These are phyloP conservation scores for Lycodopsis pacificus DNA, from an alignment of 2,797 vertebrate species.

Conservation along the genomic window DNA sequence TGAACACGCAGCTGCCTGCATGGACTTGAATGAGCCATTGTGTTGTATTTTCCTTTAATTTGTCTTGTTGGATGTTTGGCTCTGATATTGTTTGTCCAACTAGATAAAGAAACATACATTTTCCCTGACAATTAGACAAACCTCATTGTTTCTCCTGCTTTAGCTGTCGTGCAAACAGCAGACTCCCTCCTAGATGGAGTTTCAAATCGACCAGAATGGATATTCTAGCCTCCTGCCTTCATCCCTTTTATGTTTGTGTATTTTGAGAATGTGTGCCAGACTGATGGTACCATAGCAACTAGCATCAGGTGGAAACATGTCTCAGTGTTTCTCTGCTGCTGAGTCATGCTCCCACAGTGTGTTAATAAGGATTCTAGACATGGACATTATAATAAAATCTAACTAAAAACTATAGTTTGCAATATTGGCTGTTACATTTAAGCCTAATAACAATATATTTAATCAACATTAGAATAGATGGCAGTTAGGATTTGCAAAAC, in stretches of 20 bases:
- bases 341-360: conserved; percentile 56
- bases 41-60: conserved; percentile 17
- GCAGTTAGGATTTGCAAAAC: not conserved
- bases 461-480: not conserved
- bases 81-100: conserved; percentile 10
- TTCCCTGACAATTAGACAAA: conserved; percentile 1
- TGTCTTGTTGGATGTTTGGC: not conserved
- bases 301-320: conserved; percentile 57
- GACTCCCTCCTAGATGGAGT: conserved; percentile 15
- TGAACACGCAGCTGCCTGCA: not conserved
- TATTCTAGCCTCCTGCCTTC: conserved; percentile 30
- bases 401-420: not conserved
- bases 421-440: not conserved
- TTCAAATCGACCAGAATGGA: conserved; percentile 6
- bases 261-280: conserved; percentile 52
- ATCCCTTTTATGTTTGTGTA: conserved; percentile 65
- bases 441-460: not conserved
- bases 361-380: not conserved
- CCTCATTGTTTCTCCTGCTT: conserved; percentile 5
- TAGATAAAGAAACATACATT: not conserved
- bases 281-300: conserved; percentile 66
- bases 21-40: conserved; percentile 1
- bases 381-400: not conserved
- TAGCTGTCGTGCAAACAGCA: conserved; percentile 5
- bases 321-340: conserved; percentile 47